Evolutionary conservation across 2,888 invertebrate genomes (phyloP).

Genomic region (Adineta ricciae): DNA sequence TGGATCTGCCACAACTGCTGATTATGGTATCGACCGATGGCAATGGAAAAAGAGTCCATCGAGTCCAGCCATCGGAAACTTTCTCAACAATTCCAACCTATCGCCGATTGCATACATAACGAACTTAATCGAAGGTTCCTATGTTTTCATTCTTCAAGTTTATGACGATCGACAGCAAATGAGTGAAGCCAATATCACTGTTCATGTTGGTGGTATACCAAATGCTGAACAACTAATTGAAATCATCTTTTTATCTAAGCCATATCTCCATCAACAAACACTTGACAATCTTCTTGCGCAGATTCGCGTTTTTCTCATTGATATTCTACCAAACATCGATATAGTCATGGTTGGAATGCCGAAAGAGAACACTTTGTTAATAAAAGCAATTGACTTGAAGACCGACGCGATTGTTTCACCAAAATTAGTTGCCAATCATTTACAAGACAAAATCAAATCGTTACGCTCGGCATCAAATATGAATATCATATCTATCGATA

Average conservation of each 20-base stretch:
- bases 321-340: not conserved
- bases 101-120: conserved; percentile 16
- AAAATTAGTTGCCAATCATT: not conserved
- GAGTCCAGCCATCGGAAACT: conserved; percentile 30
- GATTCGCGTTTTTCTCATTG: conserved; percentile 2
- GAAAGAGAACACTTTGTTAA: not conserved
- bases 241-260: not conserved
- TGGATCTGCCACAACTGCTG: not conserved
- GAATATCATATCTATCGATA: not conserved
- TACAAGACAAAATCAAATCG: not conserved
- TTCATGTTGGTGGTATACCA: not conserved
- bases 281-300: not conserved
- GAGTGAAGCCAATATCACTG: conserved; percentile 18
- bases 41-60: conserved; percentile 26
- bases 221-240: not conserved
- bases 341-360: not conserved
- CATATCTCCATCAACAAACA: not conserved
- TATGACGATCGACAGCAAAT: conserved; percentile 23
- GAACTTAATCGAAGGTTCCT: conserved; percentile 29
- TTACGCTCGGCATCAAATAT: not conserved
- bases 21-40: conserved; percentile 27
- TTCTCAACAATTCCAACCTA: conserved; percentile 17
- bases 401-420: not conserved
- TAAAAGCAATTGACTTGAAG: not conserved
- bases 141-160: conserved; percentile 28